A percentile compares a stretch with the other conserved stretches of the same genome.
Evolutionary conservation across 1,140 invertebrate species (phyloP).

Genomic region (Lerema accius): DNA sequence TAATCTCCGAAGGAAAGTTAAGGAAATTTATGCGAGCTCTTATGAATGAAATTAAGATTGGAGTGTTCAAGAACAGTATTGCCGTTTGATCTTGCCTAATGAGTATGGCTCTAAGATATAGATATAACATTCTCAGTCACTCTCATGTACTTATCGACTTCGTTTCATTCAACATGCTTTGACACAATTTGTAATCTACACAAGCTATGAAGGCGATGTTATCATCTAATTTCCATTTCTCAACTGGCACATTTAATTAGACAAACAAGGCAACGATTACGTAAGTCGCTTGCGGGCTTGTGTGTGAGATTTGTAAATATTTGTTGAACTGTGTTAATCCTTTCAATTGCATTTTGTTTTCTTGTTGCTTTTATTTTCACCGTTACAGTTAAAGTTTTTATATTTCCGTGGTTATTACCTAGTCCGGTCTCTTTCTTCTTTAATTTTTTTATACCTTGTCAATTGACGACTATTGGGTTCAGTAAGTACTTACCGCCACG

Average conservation of each 20-base stretch:
- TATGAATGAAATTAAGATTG: conserved; percentile 54
- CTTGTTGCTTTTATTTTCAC: too few relatives aligned
- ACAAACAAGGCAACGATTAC: conserved; percentile 16
- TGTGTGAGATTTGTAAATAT: too few relatives aligned
- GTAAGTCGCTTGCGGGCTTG: conserved; percentile 10
- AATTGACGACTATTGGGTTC: too few relatives aligned
- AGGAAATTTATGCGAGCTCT: conserved; percentile 51
- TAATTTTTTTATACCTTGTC: too few relatives aligned
- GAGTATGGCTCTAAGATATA: conserved; percentile 44
- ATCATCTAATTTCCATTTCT: conserved; percentile 21
- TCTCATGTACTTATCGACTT: conserved; percentile 5
- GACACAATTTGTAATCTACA: conserved; percentile 15
- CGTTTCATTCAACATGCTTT: conserved; percentile 15
- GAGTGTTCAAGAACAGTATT: conserved; percentile 43
- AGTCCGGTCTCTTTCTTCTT: too few relatives aligned
- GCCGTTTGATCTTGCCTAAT: conserved; percentile 56
- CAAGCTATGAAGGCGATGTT: conserved; percentile 8
- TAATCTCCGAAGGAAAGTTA: conserved; percentile 36
- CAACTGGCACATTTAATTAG: conserved; percentile 31
- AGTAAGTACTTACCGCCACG: too few relatives aligned
- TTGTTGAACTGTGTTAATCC: too few relatives aligned
- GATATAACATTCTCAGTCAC: conserved; percentile 38
- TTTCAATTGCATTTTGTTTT: too few relatives aligned
- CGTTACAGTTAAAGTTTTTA: too few relatives aligned
- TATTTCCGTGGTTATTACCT: too few relatives aligned